phyloP scores from a whole-genome alignment of 2,888 invertebrate genomes.

The Galerucella nymphaeae region DNA sequence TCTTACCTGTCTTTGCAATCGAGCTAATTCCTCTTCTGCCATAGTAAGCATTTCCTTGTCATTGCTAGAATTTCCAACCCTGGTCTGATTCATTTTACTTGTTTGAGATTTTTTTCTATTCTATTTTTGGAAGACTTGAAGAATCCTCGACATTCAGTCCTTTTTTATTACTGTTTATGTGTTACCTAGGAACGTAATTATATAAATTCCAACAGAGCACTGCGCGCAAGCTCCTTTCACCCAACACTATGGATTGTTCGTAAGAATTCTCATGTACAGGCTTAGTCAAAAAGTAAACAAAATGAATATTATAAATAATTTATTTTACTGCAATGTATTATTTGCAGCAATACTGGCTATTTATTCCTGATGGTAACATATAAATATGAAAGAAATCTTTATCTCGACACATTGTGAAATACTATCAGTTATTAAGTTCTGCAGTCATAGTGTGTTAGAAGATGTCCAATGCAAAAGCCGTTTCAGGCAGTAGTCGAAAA shows the following conservation, averaged over 20 bases:
- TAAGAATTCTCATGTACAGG: neutral
- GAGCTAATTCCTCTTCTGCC: slow-evolving; percentile 81
- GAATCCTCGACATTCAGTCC: neutral
- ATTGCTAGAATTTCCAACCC: slow-evolving; percentile 42
- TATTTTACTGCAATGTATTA: too few species aligned
- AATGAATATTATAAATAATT: too few species aligned
- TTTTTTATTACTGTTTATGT: slow-evolving; percentile 28
- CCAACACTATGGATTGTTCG: neutral
- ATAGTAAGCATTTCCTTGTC: slow-evolving; percentile 77
- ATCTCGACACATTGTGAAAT: too few species aligned
- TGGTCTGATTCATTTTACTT: slow-evolving; percentile 39
- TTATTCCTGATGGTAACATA: too few species aligned
- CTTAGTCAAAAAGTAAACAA: neutral
- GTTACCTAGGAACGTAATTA: slow-evolving; percentile 30
- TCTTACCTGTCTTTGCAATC: slow-evolving; percentile 79
- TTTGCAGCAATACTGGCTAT: too few species aligned
- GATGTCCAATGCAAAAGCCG: too few species aligned
- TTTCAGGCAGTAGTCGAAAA: too few species aligned
- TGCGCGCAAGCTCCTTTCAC: neutral
- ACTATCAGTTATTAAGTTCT: too few species aligned
- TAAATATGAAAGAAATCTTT: too few species aligned
- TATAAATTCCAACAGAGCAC: slow-evolving; percentile 6
- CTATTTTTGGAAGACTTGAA: slow-evolving; percentile 6
- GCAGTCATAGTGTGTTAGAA: too few species aligned
- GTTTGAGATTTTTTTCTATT: neutral